These are phyloP conservation scores for Eupithecia tripunctaria DNA, from an alignment of 2,888 invertebrate genomes.

Conservation along the genomic window DNA sequence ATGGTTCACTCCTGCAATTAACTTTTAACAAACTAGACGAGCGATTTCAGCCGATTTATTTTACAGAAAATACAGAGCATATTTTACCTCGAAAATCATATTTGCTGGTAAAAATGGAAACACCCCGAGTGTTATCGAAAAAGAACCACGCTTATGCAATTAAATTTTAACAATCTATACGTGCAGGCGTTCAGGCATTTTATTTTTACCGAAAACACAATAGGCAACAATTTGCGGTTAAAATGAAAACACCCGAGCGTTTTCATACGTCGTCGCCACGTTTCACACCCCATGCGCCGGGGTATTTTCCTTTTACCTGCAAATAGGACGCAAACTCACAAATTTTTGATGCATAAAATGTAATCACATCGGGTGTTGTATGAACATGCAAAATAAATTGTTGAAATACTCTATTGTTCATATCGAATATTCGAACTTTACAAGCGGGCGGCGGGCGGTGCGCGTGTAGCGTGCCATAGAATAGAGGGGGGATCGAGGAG, in stretches of 20 bases:
- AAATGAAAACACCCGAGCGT: too few relatives aligned
- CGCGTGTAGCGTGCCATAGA: constrained; percentile 33
- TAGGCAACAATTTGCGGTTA: background rate
- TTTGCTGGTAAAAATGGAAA: background rate
- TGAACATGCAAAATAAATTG: background rate
- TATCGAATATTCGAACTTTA: background rate
- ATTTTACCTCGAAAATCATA: background rate
- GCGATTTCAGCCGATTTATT: background rate
- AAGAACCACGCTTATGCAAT: background rate
- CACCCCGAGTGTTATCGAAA: background rate
- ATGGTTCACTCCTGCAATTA: background rate
- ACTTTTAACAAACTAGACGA: background rate
- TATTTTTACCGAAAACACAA: background rate
- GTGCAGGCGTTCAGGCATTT: background rate
- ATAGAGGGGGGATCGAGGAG: constrained; percentile 37
- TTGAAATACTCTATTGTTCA: constrained; percentile 5
- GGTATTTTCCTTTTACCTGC: background rate
- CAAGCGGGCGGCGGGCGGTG: constrained; percentile 6
- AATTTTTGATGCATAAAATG: background rate
- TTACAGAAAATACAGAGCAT: background rate
- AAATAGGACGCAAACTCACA: background rate
- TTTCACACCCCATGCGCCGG: background rate
- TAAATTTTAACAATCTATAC: background rate
- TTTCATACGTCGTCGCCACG: too few relatives aligned
- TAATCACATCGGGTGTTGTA: background rate